Evolutionary conservation across 1,140 invertebrate genomes (phyloP).

Genomic region (Drosophila carrolli): DNA sequence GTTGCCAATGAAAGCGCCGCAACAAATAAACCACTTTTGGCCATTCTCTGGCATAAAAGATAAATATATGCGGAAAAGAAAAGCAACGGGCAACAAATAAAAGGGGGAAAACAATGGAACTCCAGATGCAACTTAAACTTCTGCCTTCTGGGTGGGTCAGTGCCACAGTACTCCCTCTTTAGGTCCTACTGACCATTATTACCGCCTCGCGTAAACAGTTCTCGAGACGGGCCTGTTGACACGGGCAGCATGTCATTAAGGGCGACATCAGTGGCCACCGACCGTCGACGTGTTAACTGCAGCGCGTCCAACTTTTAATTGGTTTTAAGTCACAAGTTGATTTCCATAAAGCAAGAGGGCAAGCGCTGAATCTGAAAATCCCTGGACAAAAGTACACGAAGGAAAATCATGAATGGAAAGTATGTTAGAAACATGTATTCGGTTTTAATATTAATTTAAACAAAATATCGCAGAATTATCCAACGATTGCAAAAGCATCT

Average conservation of each 20-base stretch:
- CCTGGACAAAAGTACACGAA: background rate
- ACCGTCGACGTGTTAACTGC: slow-evolving; percentile 78
- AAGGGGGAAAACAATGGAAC: slow-evolving; percentile 38
- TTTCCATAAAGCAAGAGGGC: slow-evolving; percentile 56
- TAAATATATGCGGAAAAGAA: slow-evolving; percentile 46
- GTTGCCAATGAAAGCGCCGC: slow-evolving; percentile 51
- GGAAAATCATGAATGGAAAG: background rate
- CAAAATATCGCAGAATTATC: no score
- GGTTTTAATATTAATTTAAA: background rate
- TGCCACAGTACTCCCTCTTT: background rate
- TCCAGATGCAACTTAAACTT: slow-evolving; percentile 57
- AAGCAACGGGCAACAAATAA: background rate
- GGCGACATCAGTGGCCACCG: slow-evolving; percentile 43
- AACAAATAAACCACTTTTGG: slow-evolving; percentile 69
- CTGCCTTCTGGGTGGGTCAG: slow-evolving; percentile 8
- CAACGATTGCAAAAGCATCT: no score
- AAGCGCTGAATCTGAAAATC: background rate
- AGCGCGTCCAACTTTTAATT: slow-evolving; percentile 78
- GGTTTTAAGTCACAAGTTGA: slow-evolving; percentile 74
- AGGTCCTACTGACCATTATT: slow-evolving; percentile 53
- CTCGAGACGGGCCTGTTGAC: slow-evolving; percentile 52
- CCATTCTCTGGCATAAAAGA: slow-evolving; percentile 44
- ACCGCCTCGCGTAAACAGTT: slow-evolving; percentile 65
- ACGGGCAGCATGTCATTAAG: slow-evolving; percentile 75
- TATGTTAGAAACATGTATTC: background rate